Conservation (phyloP, 2,888 invertebrate genomes). For the Selenia dentaria region DNA sequence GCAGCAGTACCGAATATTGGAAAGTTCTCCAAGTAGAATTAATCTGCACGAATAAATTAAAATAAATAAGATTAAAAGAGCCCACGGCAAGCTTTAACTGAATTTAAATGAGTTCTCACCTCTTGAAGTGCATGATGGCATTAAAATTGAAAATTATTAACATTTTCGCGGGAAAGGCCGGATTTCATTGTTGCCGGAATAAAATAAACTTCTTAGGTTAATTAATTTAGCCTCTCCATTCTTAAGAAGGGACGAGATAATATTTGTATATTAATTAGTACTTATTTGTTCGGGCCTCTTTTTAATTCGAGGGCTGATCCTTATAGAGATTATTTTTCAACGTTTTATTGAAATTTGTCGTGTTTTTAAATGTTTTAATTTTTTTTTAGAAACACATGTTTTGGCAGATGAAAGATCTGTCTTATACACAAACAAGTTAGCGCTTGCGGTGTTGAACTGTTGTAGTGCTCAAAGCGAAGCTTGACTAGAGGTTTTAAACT, state of each 20-base stretch:
- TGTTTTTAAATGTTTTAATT: no score
- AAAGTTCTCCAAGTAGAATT: conserved; percentile 61
- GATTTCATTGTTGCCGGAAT: conserved; percentile 33
- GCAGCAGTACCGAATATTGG: conserved; percentile 51
- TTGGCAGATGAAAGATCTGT: no score
- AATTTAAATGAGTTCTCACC: conserved; percentile 78
- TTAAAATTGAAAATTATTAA: conserved; percentile 74
- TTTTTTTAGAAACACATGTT: no score
- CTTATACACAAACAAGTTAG: no score
- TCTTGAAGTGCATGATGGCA: conserved; percentile 77
- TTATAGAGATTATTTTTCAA: not conserved
- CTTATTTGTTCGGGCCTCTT: conserved; percentile 16
- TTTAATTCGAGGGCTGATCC: conserved; percentile 5
- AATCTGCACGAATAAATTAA: conserved; percentile 80
- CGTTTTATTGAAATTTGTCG: no score
- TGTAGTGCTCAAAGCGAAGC: no score
- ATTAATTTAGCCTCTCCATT: conserved; percentile 33
- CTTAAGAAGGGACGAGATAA: conserved; percentile 16
- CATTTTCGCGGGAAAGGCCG: conserved; percentile 46
- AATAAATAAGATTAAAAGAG: conserved; percentile 80
- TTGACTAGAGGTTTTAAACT: no score
- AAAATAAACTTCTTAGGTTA: conserved; percentile 34
- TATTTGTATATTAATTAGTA: conserved; percentile 26
- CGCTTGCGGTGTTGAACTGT: no score
- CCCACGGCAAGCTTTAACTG: conserved; percentile 65